Percentiles rank a stretch among this genome's conserved stretches.
phyloP scores from a whole-genome alignment of 2,888 invertebrate genomes.

The Scaptomyza caliginosa region DNA sequence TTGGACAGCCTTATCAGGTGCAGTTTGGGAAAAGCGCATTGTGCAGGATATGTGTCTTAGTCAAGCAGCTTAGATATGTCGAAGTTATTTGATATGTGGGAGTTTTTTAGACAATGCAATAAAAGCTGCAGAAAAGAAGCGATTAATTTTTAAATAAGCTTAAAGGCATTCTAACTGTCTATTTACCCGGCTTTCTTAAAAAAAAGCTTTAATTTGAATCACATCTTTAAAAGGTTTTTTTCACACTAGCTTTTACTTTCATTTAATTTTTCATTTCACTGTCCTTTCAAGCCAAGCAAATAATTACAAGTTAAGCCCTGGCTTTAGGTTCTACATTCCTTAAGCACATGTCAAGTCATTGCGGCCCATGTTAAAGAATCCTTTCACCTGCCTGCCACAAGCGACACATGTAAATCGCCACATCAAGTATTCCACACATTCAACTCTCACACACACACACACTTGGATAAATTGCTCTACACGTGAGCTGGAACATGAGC shows the following conservation, averaged over 20 bases:
- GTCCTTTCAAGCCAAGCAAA: neutral
- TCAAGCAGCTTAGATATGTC: constrained; percentile 29
- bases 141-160: no score
- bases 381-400: constrained; percentile 31
- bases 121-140: neutral
- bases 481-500: constrained; percentile 20
- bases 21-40: constrained; percentile 8
- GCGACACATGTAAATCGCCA: constrained; percentile 54
- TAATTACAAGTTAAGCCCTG: neutral
- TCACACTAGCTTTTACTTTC: neutral
- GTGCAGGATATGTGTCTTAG: constrained; percentile 32
- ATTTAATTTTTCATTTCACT: neutral
- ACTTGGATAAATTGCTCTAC: constrained; percentile 13
- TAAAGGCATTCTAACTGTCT: no score
- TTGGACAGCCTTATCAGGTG: constrained; percentile 46
- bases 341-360: constrained; percentile 16
- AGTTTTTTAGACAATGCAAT: neutral
- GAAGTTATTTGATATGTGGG: constrained; percentile 10
- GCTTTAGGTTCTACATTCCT: constrained; percentile 5
- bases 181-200: neutral
- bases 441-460: constrained; percentile 9
- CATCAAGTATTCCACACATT: constrained; percentile 60
- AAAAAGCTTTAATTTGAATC: neutral
- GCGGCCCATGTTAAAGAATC: constrained; percentile 8
- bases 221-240: neutral